phyloP scores from a whole-genome alignment of 2,888 invertebrate genomes.

The Patella pellucida region DNA sequence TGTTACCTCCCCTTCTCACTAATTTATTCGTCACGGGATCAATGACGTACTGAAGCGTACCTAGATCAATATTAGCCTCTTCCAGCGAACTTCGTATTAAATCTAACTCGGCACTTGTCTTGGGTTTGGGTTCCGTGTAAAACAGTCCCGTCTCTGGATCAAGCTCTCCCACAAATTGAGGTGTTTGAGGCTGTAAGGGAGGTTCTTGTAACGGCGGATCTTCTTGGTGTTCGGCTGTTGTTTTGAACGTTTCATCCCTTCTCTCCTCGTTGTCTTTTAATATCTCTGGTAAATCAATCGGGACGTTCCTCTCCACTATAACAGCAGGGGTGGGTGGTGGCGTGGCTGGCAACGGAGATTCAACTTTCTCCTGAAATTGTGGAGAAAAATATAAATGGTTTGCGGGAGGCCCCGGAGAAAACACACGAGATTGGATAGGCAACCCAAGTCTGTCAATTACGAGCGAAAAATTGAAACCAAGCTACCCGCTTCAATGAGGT shows the following conservation, averaged over 20 bases:
- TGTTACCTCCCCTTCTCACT: not conserved
- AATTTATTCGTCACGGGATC: slow-evolving; percentile 34
- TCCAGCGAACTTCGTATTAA: slow-evolving; percentile 63
- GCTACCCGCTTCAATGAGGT: too few species aligned
- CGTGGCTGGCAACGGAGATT: not conserved
- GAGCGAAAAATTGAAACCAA: too few species aligned
- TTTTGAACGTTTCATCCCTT: not conserved
- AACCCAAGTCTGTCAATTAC: too few species aligned
- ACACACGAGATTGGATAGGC: too few species aligned
- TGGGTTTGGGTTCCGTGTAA: slow-evolving; percentile 33
- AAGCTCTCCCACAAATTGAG: slow-evolving; percentile 46
- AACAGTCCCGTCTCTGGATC: slow-evolving; percentile 66
- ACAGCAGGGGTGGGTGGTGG: not conserved
- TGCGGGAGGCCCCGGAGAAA: too few species aligned
- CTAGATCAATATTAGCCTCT: slow-evolving; percentile 66
- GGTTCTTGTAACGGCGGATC: too few species aligned
- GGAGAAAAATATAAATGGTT: too few species aligned
- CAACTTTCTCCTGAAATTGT: too few species aligned
- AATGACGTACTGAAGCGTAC: slow-evolving; percentile 63
- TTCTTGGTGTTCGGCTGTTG: too few species aligned
- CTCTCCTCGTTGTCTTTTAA: not conserved
- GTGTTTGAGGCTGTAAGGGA: too few species aligned
- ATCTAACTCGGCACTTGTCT: slow-evolving; percentile 37
- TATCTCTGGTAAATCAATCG: not conserved
- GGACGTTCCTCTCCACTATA: not conserved